Base-by-base conservation (phyloP, 2,797 vertebrate genomes). In the Acipenser oxyrinchus region DNA sequence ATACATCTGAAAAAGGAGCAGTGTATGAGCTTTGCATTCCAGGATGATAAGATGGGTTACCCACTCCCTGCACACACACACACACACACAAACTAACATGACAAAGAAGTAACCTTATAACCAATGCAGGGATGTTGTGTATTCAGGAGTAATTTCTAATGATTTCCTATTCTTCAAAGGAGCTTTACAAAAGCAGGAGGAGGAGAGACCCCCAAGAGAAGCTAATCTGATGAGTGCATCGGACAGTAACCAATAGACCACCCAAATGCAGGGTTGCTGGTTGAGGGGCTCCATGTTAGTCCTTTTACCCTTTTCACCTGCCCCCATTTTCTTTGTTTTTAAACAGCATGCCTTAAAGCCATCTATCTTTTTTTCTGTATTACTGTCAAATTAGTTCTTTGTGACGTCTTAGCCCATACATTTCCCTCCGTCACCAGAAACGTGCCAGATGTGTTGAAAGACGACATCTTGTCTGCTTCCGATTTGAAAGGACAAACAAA, bases 231-330 rank as follows among this genome's bases (percentile, higher is more conserved):
- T 63, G 11, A n/a, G 63, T 23, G 63, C 53, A 60, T 60, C 52
- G 60, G 64, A 67, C 58, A 68, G 23, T 71, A 66, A 62, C 62
- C 66, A 10, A 4, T 48, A 63, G 76, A 78, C 75, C 75, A 78
- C 73, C 73, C 78, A 78, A 68, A 76, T 55, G 57, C 61, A 57
- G 63, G 12, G 50, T 60, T 51, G 64, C 63, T 60, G 60, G 65
- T 59, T 37, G n/a, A 13, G 64, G 49, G 59, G n/a, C 68, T 65
- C 51, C 61, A 51, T 60, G 65, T 66, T 72, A 65, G 49, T 60
- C 66, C 58, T 51, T 51, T 52, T 50, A 49, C 48, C 49, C 60
- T 58, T 58, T 10, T 55, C 9, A 55, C 52, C 52, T 55, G 9
- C 52, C n/a, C 52, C 52, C 9, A 55, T 55, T n/a, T n/a, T n/a